These are phyloP conservation scores for Gambelia wislizenii DNA, from an alignment of 2,797 vertebrate genomes.

Conservation along the genomic window DNA sequence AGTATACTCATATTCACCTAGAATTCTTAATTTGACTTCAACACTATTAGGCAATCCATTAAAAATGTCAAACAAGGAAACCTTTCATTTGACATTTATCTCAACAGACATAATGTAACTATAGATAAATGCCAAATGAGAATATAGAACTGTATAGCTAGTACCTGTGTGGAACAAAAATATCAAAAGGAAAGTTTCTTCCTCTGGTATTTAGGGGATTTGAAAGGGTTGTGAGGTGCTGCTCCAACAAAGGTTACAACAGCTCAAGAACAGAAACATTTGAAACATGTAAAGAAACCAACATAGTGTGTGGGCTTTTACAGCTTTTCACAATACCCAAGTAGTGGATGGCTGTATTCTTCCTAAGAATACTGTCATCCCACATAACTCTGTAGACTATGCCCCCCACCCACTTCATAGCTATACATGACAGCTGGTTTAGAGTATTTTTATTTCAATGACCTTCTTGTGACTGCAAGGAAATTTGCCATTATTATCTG, in stretches of 20 bases:
- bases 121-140: conserved; percentile 74
- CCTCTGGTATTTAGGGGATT: conserved; percentile 65
- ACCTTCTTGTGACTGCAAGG: conserved; percentile 19
- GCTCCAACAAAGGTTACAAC: conserved; percentile 29
- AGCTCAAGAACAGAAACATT: neutral
- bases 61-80: conserved; percentile 73
- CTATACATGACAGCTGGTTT: conserved; percentile 21
- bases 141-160: conserved; percentile 65
- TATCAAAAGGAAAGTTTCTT: conserved; percentile 60
- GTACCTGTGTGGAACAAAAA: conserved; percentile 57
- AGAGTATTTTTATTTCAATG: conserved; percentile 44
- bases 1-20: conserved; percentile 45
- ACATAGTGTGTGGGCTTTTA: neutral
- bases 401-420: conserved; percentile 36
- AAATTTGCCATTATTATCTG: conserved; percentile 11
- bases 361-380: neutral
- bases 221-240: conserved; percentile 60
- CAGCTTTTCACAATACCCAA: neutral
- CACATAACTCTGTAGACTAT: conserved; percentile 11
- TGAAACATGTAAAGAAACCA: conserved; percentile 34
- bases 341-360: conserved; percentile 1
- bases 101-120: conserved; percentile 66
- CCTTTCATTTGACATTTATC: conserved; percentile 76
- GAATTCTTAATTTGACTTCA: conserved; percentile 58
- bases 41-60: conserved; percentile 65